These are phyloP conservation scores for Lepus oiostolus DNA, from an alignment of 2,797 vertebrate species.

Conservation along the genomic window DNA sequence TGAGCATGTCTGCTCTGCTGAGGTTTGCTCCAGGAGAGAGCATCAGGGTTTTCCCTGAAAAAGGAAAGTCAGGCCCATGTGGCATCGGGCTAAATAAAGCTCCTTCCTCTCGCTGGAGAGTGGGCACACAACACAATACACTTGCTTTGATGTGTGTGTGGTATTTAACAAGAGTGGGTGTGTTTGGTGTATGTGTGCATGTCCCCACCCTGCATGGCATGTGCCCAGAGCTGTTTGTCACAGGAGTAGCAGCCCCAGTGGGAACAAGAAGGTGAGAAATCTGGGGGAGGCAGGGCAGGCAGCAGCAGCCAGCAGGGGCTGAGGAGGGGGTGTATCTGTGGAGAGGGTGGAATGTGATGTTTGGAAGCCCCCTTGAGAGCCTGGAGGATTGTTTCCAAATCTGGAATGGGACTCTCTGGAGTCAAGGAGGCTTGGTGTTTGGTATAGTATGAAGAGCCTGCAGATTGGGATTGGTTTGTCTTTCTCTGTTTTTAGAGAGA, in stretches of 20 bases:
- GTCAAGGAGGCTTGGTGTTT: slow-evolving; percentile 32
- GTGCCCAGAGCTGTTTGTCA: slow-evolving; percentile 66
- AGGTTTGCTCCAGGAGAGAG: slow-evolving; percentile 26
- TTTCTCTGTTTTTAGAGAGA: slow-evolving; percentile 65
- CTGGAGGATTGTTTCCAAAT: slow-evolving; percentile 43
- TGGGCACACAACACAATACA: neutral
- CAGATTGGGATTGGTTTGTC: slow-evolving; percentile 27
- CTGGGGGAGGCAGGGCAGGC: neutral
- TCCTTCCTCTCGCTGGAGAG: neutral
- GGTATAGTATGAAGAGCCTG: neutral
- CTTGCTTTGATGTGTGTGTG: neutral
- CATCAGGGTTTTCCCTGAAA: slow-evolving; percentile 45
- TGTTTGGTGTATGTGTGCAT: neutral
- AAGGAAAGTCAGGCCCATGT: slow-evolving; percentile 43
- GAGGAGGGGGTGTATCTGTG: neutral
- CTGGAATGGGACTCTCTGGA: neutral
- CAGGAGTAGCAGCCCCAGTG: slow-evolving; percentile 47
- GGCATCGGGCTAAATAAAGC: neutral
- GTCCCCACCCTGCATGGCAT: neutral
- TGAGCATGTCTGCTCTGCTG: neutral
- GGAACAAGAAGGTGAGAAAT: slow-evolving; percentile 53
- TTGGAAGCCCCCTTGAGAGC: slow-evolving; percentile 14
- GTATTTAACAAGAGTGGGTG: neutral
- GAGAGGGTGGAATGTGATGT: neutral
- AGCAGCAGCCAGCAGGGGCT: neutral